Evolutionary conservation across 2,113 vertebrate genomes (phyloP).

Genomic region (Calyptommatus sinebrachiatus): DNA sequence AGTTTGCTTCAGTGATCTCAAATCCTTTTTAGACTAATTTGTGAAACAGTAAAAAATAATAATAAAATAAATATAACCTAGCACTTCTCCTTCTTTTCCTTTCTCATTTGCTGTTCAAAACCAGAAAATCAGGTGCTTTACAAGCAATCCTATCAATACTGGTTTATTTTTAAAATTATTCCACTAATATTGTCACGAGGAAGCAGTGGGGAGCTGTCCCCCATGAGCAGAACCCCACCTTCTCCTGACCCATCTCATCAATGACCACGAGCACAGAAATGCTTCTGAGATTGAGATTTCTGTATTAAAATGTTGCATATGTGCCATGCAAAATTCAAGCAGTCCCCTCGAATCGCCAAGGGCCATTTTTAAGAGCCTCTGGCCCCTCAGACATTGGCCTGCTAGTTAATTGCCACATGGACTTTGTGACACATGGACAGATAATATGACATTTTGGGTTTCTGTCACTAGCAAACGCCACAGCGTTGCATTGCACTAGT

Average conservation of each 20-base stretch:
- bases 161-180: conserved; percentile 73
- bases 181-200: conserved; percentile 81
- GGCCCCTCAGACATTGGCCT: conserved; percentile 94
- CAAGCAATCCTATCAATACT: conserved; percentile 79
- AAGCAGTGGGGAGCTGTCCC: conserved; percentile 34
- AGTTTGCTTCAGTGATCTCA: conserved; percentile 79
- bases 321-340: conserved; percentile 68
- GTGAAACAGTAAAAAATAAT: conserved; percentile 79
- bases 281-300: conserved; percentile 66
- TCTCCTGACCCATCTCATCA: conserved; percentile 37
- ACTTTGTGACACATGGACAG: conserved; percentile 85
- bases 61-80: conserved; percentile 51
- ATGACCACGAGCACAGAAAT: conserved; percentile 49
- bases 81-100: conserved; percentile 77
- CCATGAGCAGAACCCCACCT: not conserved
- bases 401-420: conserved; percentile 95
- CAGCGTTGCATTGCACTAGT: conserved; percentile 83
- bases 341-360: conserved; percentile 81
- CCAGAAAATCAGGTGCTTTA: conserved; percentile 74
- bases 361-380: conserved; percentile 92
- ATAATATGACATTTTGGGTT: conserved; percentile 90
- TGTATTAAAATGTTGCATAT: conserved; percentile 68
- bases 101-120: conserved; percentile 59
- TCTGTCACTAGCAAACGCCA: conserved; percentile 83
- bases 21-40: conserved; percentile 85